Conservation (phyloP, 2,888 invertebrate genomes). For the Rhopalosiphum nymphaeae region DNA sequence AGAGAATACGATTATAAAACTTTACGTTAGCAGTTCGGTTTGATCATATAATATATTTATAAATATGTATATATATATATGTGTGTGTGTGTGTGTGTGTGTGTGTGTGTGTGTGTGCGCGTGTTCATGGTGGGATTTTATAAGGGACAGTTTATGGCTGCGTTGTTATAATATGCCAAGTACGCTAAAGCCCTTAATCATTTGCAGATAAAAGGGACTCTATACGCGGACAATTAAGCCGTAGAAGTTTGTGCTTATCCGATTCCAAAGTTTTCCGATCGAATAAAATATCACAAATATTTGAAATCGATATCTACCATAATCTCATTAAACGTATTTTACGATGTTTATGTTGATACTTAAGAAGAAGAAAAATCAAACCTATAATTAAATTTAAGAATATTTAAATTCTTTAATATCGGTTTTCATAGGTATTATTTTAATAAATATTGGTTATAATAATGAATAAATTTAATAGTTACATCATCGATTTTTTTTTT, state of each 20-base stretch:
- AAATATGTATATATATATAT: not conserved
- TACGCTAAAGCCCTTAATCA: slow-evolving; percentile 45
- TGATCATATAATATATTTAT: not conserved
- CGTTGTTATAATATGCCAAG: slow-evolving; percentile 29
- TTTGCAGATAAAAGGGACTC: slow-evolving; percentile 45
- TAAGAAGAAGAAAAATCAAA: not conserved
- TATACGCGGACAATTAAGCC: slow-evolving; percentile 6
- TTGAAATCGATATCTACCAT: not conserved
- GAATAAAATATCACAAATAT: slow-evolving; percentile 29
- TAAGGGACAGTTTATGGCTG: slow-evolving; percentile 11
- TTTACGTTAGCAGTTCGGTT: not conserved
- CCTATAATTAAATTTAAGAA: not conserved
- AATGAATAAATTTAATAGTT: not conserved
- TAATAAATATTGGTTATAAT: not conserved
- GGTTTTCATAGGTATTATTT: not conserved
- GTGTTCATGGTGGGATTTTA: not conserved
- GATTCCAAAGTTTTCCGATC: slow-evolving; percentile 10
- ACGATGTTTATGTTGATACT: not conserved
- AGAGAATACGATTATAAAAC: not conserved
- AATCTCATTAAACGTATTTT: slow-evolving; percentile 2
- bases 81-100: not conserved
- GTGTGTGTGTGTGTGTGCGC: not conserved
- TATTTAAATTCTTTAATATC: not conserved
- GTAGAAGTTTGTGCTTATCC: not conserved
- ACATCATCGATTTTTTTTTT: not conserved